A percentile compares a stretch with the other conserved stretches of the same genome.
phyloP scores from a whole-genome alignment of 2,888 invertebrate genomes.

The Mythimna pallens region DNA sequence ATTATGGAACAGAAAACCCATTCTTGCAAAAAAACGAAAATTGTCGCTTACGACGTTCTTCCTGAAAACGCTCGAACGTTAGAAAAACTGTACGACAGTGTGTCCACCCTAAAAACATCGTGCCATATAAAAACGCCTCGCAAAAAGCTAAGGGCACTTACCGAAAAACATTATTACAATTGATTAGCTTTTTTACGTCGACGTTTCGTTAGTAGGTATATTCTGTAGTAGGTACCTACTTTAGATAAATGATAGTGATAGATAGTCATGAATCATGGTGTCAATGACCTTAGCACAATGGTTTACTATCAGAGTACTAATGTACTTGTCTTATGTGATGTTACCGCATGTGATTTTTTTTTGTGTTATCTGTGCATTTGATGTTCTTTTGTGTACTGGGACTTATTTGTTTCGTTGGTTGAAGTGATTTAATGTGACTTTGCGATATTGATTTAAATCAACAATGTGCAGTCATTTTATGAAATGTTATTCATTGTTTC shows the following conservation, averaged over 20 bases:
- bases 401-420: slow-evolving; percentile 8
- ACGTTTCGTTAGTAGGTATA: slow-evolving; percentile 39
- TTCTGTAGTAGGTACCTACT: slow-evolving; percentile 21
- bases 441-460: slow-evolving; percentile 14
- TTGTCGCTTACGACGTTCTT: background rate
- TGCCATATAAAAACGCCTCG: slow-evolving; percentile 69
- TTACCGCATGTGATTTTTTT: slow-evolving; percentile 49
- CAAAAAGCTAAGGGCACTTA: slow-evolving; percentile 80
- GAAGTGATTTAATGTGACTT: slow-evolving; percentile 3
- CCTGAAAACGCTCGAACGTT: background rate
- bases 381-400: slow-evolving; percentile 20
- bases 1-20: no score
- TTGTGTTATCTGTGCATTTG: slow-evolving; percentile 41
- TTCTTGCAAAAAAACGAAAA: background rate
- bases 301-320: slow-evolving; percentile 50
- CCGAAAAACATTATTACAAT: slow-evolving; percentile 79
- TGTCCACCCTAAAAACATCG: slow-evolving; percentile 59
- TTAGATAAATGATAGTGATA: slow-evolving; percentile 74
- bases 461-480: slow-evolving; percentile 2
- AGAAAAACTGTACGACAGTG: slow-evolving; percentile 30
- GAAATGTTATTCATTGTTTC: background rate
- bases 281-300: slow-evolving; percentile 62
- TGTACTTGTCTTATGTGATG: slow-evolving; percentile 42
- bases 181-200: slow-evolving; percentile 79
- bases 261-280: slow-evolving; percentile 76